Evolutionary conservation across 2,113 vertebrate genomes (phyloP).

Genomic region (Nycticebus coucang): DNA sequence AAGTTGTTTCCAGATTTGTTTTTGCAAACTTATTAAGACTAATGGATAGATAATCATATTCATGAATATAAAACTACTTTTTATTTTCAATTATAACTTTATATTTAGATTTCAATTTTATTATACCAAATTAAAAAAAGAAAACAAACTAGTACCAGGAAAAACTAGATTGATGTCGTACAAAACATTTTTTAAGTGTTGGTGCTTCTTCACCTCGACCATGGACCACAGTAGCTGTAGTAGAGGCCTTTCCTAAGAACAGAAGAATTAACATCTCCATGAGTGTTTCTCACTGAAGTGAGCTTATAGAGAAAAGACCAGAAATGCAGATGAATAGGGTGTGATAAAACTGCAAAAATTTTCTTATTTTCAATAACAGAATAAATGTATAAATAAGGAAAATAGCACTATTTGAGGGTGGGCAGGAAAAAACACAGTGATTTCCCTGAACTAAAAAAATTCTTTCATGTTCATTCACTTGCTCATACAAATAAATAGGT

Average conservation of each 20-base stretch:
- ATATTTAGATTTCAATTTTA: slow-evolving; percentile 64
- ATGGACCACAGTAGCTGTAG: background rate
- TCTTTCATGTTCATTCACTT: slow-evolving; percentile 65
- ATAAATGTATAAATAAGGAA: slow-evolving; percentile 59
- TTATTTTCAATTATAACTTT: slow-evolving; percentile 67
- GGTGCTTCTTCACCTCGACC: background rate
- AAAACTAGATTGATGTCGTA: slow-evolving; percentile 3
- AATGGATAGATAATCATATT: background rate
- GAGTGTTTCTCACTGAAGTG: background rate
- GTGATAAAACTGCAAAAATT: background rate
- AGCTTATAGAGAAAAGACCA: slow-evolving; percentile 41
- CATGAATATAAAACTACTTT: slow-evolving; percentile 43
- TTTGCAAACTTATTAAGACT: background rate
- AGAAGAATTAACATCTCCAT: background rate
- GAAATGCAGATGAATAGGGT: slow-evolving; percentile 45
- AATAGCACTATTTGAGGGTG: slow-evolving; percentile 38
- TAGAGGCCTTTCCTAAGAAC: slow-evolving; percentile 35
- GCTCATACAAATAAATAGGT: slow-evolving; percentile 69
- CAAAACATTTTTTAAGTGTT: background rate
- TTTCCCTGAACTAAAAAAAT: slow-evolving; percentile 48
- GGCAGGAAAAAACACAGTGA: slow-evolving; percentile 41
- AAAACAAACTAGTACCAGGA: background rate
- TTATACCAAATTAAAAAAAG: slow-evolving; percentile 48
- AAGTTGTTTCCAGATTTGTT: background rate
- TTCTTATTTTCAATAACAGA: slow-evolving; percentile 67